Evolutionary conservation across 2,797 vertebrate species (phyloP), one percentile per base, ranked within the genome.

Genomic region (Pterois miles): DNA sequence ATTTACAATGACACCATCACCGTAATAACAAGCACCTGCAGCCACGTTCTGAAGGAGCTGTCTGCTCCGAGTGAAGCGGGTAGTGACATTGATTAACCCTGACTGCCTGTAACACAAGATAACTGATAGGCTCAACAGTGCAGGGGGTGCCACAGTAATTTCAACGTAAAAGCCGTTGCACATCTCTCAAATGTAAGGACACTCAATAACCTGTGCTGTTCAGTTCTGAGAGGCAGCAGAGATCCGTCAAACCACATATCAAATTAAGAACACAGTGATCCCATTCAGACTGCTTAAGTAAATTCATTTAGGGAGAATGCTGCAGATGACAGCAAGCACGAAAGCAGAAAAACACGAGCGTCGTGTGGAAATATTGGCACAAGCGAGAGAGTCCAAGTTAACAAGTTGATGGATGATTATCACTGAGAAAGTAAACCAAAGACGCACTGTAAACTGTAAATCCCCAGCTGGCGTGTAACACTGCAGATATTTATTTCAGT

Each of bases 81-180:
- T 2, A 53, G 83, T 85, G 88, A 93, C 90, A 88, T 74, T 92
- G 91, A 92, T 92, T 86, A 91, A 90, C 88, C 83, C 88, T 80
- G 92, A 91, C 79, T 8, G 81, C 78, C 85, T 82, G 80, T 84
- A 81, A 84, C 85, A 71, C 69, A 63, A 59, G 84, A 83, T 84
- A 88, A 83, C 78, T 72, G 86, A 86, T 80, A 75, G 86, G 71
- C 66, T 71, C 50, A 29, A 86, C 70, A 46, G 78, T 13, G 78
- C 62, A 59, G 22, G 74, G 34, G 64, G 40, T 56, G 86, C 73
- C 72, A 71, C 9, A 0, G 29, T 11, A 70, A 87, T 84, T 86
- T 81, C 59, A 82, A 69, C 22, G 20, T 64, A 58, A 70, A 88
- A 85, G 85, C 65, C 78, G 80, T 62, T 43, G 50, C 60, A 52